Evolutionary conservation across 2,113 vertebrate species (phyloP), one percentile per base, ranked within the genome.

Genomic region (Sceloporus tristichus): DNA sequence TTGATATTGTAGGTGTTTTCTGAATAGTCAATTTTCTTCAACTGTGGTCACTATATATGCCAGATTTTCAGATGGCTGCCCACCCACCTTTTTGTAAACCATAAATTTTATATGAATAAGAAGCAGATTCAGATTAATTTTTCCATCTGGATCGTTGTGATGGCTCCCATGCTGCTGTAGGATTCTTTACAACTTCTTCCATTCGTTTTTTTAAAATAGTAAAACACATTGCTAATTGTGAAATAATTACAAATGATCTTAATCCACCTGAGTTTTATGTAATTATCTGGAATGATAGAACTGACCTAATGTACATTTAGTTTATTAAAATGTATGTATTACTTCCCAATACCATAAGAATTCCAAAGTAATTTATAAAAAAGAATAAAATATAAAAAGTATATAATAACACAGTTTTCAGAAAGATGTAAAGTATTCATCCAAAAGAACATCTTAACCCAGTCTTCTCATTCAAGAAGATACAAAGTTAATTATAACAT

Each of bases 51-150:
- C 80, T 82, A 56, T 84, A 88, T 87, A 85, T 95, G 92, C 93
- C 94, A 93, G 87, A 88, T 88, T 94, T 87, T 90, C 91, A 2
- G 2, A 77, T 76, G 88, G 90, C 87, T 94, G 91, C 91, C 92
- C 91, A 91, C 90, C 91, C 89, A 93, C 92, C 88, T 54, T 92
- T 94, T 87, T 91, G 79, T 82, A 85, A 94, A 84, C 82, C 21
- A 77, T 90, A 94, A 91, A 42, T 88, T 87, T 40, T 59, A 0
- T 68, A 78, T 83, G 38, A 92, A 77, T 68, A 89, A 85, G 34
- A 5, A 71, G 59, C 62, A 91, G 85, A 77, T 79, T 0, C 0
- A 89, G 90, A 91, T 89, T 77, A 74, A 0, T 95, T 94, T 91
- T 14, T 91, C 93, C 88, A 89, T 92, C 89, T 92, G 95, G 88